Base-by-base conservation (phyloP, 2,113 vertebrate species). In the Edolisoma coerulescens region DNA sequence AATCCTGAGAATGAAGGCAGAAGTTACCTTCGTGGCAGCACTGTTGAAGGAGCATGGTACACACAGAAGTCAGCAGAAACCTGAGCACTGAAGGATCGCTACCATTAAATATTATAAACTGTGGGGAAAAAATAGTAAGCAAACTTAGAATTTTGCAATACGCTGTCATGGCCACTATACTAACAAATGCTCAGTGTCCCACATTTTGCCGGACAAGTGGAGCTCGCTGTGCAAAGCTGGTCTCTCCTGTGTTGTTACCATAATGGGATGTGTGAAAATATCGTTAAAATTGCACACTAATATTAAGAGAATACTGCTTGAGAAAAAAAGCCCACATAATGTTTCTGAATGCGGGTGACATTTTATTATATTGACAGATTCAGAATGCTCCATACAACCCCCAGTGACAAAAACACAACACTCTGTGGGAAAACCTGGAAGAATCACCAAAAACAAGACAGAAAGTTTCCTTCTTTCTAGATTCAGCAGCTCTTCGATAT, bases 311-410 rank as follows among this genome's bases (percentile, higher is more conserved):
- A 80, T 70, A 60, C n/a, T 71, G 27, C 50, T 85, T 91, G 54
- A 92, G 57, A 71, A 65, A 76, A 76, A 68, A 89, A 90, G 3
- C 44, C 47, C 30, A 33, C 33, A n/a, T 22, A 47, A 3, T 45
- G 65, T 93, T 95, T 95, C 94, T 97, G 94, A 93, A 95, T 73
- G n/a, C 32, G 81, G 95, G 88, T 96, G 95, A 93, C 90, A 65
- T 96, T 87, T 96, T 95, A 68, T 97, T 97, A 90, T 97, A 89
- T 97, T 97, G 95, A 94, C 94, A 97, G 96, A 97, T 97, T 94
- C 97, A 97, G 96, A 87, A 90, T 87, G 59, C 83, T 95, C 84
- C 95, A 77, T 63, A 76, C 91, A 93, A 84, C 45, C 81, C 54
- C 67, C 28, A 6, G 70, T 69, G 89, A 84, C 87, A 94, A 91